Evolutionary conservation across 2,888 invertebrate species (phyloP), one percentile per base, ranked within the genome.

Genomic region (Parnassius glacialis): DNA sequence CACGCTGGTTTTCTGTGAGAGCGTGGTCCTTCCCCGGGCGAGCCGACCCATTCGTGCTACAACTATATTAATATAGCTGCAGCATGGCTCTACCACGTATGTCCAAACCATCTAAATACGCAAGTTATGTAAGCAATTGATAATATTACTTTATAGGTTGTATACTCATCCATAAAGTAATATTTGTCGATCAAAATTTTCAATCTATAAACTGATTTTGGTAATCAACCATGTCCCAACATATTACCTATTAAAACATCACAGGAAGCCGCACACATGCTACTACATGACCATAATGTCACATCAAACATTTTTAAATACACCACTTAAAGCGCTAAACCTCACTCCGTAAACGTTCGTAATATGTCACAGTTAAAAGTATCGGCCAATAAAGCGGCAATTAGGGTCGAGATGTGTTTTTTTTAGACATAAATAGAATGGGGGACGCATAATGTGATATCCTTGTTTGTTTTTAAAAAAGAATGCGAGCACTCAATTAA

Each of bases 361-460:
- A 77, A 79, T 79, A 76, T 74, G 80, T 80, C 80, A 80, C 79
- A 70, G 74, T 73, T 78, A 75, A 78, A 72, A 77, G 75, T 75
- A 73, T 74, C 72, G 66, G 64, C 73, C 78, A 79, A 79, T 80
- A 80, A 79, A 80, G 70, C 69, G 70, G 68, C 79, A 79, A 81
- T 81, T 81, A 81, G 78, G 65, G 70, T 66, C 67, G 69, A 59
- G 71, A 65, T 68, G 66, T 70, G 62, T 62, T 58, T 62, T 73
- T 69, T 72, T 69, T 64, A 69, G 66, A 68, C 68, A 68, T 58
- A 71, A 70, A 70, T 70, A 70, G 69, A 71, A 70, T 67, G 62
- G 68, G 73, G 75, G 73, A 70, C 68, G 69, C 70, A 76, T 78
- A 79, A 79, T 79, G 78, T 73, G 70, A 75, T 78, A 76, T 73